Evolutionary conservation across 2,888 invertebrate species (phyloP).

Genomic region (Papilio protenor): DNA sequence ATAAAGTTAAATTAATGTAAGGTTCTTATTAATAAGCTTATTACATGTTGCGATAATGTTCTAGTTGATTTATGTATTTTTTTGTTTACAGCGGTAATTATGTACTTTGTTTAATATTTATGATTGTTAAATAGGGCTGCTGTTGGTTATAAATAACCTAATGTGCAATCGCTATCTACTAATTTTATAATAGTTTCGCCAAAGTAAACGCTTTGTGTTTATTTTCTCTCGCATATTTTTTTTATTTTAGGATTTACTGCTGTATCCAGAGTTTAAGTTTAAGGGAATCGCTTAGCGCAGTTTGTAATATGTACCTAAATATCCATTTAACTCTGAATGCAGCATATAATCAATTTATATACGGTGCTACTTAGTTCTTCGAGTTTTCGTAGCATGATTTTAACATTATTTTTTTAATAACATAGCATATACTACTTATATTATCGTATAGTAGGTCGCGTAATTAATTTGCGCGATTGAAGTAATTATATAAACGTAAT

Average conservation of each 20-base stretch:
- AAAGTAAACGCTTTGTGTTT: constrained; percentile 20
- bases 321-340: not conserved
- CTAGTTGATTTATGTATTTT: constrained; percentile 3
- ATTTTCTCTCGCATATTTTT: constrained; percentile 5
- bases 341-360: constrained; percentile 26
- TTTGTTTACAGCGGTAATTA: not conserved
- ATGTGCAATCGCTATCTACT: constrained; percentile 39
- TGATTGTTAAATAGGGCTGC: constrained; percentile 34
- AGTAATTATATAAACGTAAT: constrained; percentile 48
- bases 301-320: not conserved
- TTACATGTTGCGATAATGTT: not conserved
- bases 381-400: constrained; percentile 44
- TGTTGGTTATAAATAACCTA: constrained; percentile 38
- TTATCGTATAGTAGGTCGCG: constrained; percentile 26
- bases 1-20: constrained; percentile 18
- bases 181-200: constrained; percentile 26
- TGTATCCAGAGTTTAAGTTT: not conserved
- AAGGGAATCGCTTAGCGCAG: not conserved
- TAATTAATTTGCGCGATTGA: constrained; percentile 42
- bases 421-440: constrained; percentile 39
- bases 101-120: constrained; percentile 35
- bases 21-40: not conserved
- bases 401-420: constrained; percentile 28
- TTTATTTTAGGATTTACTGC: not conserved
- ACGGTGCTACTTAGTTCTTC: constrained; percentile 58